phyloP scores from a whole-genome alignment of 2,113 vertebrate genomes.

The Siniperca chuatsi region DNA sequence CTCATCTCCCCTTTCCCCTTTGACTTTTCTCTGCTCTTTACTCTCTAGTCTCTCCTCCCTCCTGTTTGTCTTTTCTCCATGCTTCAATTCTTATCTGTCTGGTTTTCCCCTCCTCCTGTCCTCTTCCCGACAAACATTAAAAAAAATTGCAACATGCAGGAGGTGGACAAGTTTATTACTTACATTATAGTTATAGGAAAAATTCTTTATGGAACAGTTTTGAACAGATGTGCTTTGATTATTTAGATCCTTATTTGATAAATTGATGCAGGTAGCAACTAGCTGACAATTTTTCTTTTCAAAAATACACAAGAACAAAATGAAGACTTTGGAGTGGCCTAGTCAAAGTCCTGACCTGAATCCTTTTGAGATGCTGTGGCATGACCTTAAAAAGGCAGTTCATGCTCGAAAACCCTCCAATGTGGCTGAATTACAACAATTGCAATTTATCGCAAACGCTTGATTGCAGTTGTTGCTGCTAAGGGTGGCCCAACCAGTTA shows the following conservation, averaged over 20 bases:
- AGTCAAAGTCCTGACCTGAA: no score
- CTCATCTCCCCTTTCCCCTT: constrained; percentile 46
- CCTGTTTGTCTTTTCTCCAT: constrained; percentile 32
- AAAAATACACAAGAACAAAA: no score
- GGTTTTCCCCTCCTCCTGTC: neutral
- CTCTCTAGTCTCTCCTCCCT: constrained; percentile 21
- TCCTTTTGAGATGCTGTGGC: no score
- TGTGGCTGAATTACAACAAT: no score
- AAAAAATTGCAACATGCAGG: neutral
- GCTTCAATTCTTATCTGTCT: constrained; percentile 2
- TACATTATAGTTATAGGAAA: neutral
- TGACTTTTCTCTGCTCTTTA: constrained; percentile 35
- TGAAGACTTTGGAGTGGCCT: no score
- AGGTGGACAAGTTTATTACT: neutral
- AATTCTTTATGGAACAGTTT: neutral
- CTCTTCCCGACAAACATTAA: neutral
- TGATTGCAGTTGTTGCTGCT: no score
- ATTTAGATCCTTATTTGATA: neutral
- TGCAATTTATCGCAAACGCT: no score
- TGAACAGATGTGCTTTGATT: neutral
- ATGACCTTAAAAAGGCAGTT: no score
- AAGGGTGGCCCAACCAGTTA: no score
- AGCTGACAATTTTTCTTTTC: no score
- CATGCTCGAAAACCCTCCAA: no score
- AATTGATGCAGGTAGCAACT: neutral